Conservation (phyloP, 2,797 vertebrate species). For the Aeoliscus strigatus region DNA sequence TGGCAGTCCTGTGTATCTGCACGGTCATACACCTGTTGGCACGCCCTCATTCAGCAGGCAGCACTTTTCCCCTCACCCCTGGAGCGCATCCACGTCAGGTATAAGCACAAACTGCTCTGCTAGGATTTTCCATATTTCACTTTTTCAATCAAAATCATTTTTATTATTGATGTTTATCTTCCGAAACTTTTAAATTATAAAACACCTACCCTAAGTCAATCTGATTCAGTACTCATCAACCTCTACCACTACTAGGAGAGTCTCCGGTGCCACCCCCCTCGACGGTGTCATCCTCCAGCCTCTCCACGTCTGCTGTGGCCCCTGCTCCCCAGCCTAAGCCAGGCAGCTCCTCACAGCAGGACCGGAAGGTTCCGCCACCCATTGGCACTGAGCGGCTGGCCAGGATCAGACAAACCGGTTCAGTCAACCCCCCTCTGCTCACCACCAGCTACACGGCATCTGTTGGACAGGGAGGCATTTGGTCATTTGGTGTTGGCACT, state of each 20-base stretch:
- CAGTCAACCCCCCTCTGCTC: conserved; percentile 86
- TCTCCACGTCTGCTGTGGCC: conserved; percentile 86
- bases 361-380: conserved; percentile 94
- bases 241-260: conserved; percentile 77
- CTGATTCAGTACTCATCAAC: neutral
- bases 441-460: conserved; percentile 93
- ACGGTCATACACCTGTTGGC: conserved; percentile 85
- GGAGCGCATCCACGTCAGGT: conserved; percentile 97
- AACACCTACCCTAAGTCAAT: too few relatives aligned
- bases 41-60: conserved; percentile 97
- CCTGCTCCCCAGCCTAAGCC: conserved; percentile 87
- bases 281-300: conserved; percentile 88
- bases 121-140: neutral
- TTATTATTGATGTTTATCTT: too few relatives aligned
- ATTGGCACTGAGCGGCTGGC: conserved; percentile 96
- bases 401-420: conserved; percentile 92
- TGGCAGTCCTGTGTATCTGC: conserved; percentile 91
- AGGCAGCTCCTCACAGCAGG: conserved; percentile 79
- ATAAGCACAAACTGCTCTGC: conserved; percentile 31
- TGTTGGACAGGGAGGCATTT: conserved; percentile 96
- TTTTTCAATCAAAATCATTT: too few relatives aligned
- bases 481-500: conserved; percentile 96
- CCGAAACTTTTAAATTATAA: too few relatives aligned
- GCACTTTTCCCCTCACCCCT: conserved; percentile 99
- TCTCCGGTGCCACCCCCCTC: conserved; percentile 91